Evolutionary conservation across 2,113 vertebrate genomes (phyloP), one percentile per base, ranked within the genome.

Genomic region (Mellivora capensis): DNA sequence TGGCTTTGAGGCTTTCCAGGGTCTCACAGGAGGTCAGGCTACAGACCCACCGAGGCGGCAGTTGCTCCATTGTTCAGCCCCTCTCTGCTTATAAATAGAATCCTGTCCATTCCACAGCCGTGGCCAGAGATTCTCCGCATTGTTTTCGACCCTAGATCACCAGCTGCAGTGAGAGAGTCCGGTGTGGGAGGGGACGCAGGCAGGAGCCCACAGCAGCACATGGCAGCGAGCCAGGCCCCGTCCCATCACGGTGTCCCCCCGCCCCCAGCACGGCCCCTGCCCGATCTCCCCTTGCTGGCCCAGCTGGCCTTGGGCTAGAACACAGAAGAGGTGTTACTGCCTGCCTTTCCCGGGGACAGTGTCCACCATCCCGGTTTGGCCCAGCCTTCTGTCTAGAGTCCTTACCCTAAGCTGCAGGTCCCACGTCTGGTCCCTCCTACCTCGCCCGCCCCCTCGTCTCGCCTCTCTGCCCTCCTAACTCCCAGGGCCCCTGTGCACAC

Each of bases 81-180:
- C 69, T 87, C 74, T 31, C n/a, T 7, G 18, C 79, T 90, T 97
- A 97, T 93, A 98, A 98, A 98, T 98, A 98, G 98, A 94, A 59
- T 7, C 57, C 44, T 0, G 0, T 79, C 90, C 88, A 62, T 29
- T n/a, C 90, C 62, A 2, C 94, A 59, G 72, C 59, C 76, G 90
- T 6, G n/a, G 57, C 96, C 67, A 13, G 94, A 95, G 97, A 97
- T 97, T 77, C 97, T 88, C 85, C 1, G 0, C 94, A 91, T 96
- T 91, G 97, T 96, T 97, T 23, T 61, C 6, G 12, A 64, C 82
- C 64, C 82, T 37, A 0, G 31, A 13, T 21, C 11, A 2, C 79
- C 94, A 85, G 84, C 96, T 88, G 81, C 88, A 25, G 17, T 52
- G 72, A 31, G 13, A 4, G 64, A 61, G 52, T 5, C 34, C 6